Percentiles rank a stretch among this genome's conserved stretches.
phyloP scores from a whole-genome alignment of 2,113 vertebrate species.

The Sinocyclocheilus anophthalmus region DNA sequence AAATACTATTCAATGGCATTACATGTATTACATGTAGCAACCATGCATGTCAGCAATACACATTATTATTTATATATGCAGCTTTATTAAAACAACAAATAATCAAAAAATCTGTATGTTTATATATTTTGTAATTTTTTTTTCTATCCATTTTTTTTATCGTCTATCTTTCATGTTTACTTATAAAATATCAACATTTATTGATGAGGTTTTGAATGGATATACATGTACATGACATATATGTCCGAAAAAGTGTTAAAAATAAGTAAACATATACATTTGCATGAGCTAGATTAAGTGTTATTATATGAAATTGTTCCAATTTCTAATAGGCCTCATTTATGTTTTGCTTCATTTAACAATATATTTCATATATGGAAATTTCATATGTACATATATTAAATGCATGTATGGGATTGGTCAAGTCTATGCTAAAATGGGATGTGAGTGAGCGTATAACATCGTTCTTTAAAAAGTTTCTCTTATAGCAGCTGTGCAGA shows the following conservation, averaged over 20 bases:
- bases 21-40: too few species aligned
- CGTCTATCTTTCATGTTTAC: too few species aligned
- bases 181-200: too few species aligned
- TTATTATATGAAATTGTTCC: not conserved
- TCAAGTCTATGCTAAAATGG: not conserved
- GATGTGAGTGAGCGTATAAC: not conserved
- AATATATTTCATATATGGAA: not conserved
- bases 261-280: not conserved
- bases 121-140: too few species aligned
- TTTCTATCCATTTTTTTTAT: too few species aligned
- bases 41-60: too few species aligned
- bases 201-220: too few species aligned
- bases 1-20: too few species aligned
- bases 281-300: too few species aligned
- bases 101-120: too few species aligned
- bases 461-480: not conserved
- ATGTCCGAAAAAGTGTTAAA: not conserved
- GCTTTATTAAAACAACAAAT: too few species aligned
- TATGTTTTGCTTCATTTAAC: not conserved
- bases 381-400: not conserved
- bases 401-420: not conserved
- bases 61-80: too few species aligned
- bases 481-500: not conserved
- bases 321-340: not conserved
- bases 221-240: not conserved